Percentiles rank a stretch among this genome's conserved stretches.
These are phyloP conservation scores for Takifugu ocellatus DNA, from an alignment of 2,797 vertebrate genomes.

Conservation along the genomic window DNA sequence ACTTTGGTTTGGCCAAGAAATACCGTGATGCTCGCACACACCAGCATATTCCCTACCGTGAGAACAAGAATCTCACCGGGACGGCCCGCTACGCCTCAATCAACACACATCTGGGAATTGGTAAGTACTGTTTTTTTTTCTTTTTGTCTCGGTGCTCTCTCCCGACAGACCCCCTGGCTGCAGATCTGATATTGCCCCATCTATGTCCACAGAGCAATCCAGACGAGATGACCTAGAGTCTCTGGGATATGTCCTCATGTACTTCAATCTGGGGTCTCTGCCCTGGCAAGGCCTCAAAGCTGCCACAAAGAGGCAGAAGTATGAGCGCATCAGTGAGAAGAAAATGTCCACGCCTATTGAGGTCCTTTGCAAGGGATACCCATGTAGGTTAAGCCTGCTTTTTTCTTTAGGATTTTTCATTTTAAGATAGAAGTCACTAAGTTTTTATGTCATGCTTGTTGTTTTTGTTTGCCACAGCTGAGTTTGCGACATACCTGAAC, in stretches of 20 bases:
- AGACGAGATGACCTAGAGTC: conserved; percentile 94
- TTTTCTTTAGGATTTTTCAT: neutral
- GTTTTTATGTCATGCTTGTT: neutral
- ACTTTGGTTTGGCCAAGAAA: conserved; percentile 96
- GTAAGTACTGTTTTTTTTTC: conserved; percentile 60
- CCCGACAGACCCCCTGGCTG: neutral
- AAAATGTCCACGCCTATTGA: conserved; percentile 98
- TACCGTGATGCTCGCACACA: conserved; percentile 94
- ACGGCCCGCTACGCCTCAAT: conserved; percentile 97
- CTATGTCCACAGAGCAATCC: conserved; percentile 83
- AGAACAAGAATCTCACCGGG: conserved; percentile 97
- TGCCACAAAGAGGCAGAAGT: conserved; percentile 96
- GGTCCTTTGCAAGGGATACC: conserved; percentile 90
- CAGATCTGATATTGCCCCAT: neutral
- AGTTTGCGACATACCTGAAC: conserved; percentile 97
- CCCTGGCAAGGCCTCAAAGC: conserved; percentile 97
- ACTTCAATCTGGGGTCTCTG: conserved; percentile 96
- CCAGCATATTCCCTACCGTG: conserved; percentile 96
- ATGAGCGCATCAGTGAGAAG: conserved; percentile 96
- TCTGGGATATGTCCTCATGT: conserved; percentile 95
- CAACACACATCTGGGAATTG: conserved; percentile 96
- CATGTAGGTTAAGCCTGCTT: conserved; percentile 45
- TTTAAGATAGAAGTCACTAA: neutral
- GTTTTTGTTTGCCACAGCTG: conserved; percentile 70
- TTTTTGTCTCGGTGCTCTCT: too few relatives aligned